These are phyloP conservation scores for Pavo muticus DNA, from an alignment of 2,113 vertebrate species.

Conservation along the genomic window DNA sequence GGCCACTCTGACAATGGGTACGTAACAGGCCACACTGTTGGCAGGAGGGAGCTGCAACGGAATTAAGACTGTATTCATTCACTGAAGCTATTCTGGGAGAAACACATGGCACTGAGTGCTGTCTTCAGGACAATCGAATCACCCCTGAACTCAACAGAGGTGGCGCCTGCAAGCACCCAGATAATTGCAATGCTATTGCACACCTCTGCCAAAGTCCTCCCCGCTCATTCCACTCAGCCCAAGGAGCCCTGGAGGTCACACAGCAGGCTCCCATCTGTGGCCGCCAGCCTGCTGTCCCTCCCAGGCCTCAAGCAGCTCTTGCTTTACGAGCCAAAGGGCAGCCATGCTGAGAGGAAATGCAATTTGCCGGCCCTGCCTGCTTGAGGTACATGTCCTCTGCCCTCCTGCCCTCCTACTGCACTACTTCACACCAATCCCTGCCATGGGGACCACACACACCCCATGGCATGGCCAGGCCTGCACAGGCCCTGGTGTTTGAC, in stretches of 20 bases:
- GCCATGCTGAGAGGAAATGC: accelerated
- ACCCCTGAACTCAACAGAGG: neutral
- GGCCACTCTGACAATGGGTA: neutral
- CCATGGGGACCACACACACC: accelerated
- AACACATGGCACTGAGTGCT: accelerated
- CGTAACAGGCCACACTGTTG: neutral
- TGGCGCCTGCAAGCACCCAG: accelerated
- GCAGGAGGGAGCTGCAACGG: neutral
- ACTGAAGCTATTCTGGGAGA: neutral
- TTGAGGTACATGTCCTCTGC: neutral
- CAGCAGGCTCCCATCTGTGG: neutral
- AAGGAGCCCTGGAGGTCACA: neutral
- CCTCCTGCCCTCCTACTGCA: neutral
- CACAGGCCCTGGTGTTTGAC: neutral
- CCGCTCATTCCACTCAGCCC: neutral
- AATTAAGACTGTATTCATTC: neutral
- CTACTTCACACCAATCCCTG: too few relatives aligned
- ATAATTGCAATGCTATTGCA: neutral
- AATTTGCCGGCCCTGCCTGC: neutral
- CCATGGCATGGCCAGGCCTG: neutral
- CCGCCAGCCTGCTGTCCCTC: neutral
- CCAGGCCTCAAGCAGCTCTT: neutral
- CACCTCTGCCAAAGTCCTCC: neutral
- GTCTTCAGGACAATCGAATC: neutral
- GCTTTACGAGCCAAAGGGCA: neutral